Percentiles rank a stretch among this genome's conserved stretches.
Conservation (phyloP, 2,113 vertebrate species). For the Burhinus bistriatus region DNA sequence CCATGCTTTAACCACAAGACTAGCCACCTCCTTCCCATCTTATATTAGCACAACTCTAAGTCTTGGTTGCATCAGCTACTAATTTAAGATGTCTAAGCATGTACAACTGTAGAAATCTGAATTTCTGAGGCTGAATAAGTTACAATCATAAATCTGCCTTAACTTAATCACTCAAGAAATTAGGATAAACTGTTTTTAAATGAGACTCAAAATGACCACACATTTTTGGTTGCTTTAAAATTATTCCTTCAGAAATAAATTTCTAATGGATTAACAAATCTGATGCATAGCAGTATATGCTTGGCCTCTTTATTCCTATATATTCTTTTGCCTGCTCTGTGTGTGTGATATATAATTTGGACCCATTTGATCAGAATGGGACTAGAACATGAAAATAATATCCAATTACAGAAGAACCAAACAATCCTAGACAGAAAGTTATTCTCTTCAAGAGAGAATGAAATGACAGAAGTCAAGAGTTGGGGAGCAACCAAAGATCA, state of each 20-base stretch:
- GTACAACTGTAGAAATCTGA: background rate
- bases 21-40: slow-evolving; percentile 31
- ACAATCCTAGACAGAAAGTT: background rate
- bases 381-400: background rate
- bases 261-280: background rate
- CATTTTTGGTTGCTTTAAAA: background rate
- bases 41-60: slow-evolving; percentile 8
- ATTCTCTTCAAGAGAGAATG: background rate
- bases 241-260: background rate
- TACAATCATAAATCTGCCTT: background rate
- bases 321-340: background rate
- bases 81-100: background rate
- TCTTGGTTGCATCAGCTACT: slow-evolving; percentile 37
- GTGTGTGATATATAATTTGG: background rate
- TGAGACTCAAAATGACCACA: background rate
- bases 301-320: background rate
- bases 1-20: slow-evolving; percentile 55
- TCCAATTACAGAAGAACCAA: background rate
- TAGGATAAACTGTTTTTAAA: background rate
- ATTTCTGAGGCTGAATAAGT: background rate
- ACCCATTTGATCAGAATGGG: background rate
- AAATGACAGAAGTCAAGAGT: background rate
- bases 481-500: background rate
- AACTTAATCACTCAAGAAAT: background rate
- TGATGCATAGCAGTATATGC: background rate